Conservation (phyloP, 1,140 invertebrate genomes). For the Elysia chlorotica region DNA sequence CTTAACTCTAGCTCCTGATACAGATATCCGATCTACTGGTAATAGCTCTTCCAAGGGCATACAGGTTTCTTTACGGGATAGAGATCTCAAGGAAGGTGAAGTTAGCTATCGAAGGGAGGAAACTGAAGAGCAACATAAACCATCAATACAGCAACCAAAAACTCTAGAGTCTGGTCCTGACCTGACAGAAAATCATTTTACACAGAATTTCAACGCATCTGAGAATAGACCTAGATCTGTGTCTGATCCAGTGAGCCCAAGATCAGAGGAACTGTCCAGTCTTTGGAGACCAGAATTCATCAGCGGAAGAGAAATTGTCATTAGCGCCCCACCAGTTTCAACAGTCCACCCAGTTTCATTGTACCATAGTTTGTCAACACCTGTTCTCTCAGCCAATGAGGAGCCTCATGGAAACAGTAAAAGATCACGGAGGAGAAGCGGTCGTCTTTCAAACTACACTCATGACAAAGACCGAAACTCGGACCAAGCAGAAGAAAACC, state of each 20-base stretch:
- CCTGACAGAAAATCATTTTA: too few species aligned
- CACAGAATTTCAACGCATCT: too few species aligned
- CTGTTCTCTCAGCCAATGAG: neutral
- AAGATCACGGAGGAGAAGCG: neutral
- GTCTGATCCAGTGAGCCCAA: too few species aligned
- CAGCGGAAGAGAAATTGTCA: too few species aligned
- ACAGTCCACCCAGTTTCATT: too few species aligned
- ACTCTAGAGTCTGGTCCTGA: neutral
- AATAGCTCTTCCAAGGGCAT: neutral
- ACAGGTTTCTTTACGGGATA: neutral
- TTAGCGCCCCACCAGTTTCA: too few species aligned
- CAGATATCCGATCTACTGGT: neutral
- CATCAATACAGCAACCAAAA: neutral
- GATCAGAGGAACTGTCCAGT: too few species aligned
- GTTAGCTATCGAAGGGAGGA: constrained; percentile 22
- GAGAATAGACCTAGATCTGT: too few species aligned
- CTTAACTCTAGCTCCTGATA: neutral
- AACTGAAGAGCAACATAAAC: neutral
- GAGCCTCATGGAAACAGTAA: neutral
- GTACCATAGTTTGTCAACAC: too few species aligned
- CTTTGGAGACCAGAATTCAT: too few species aligned
- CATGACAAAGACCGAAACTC: too few species aligned
- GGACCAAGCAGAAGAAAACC: neutral
- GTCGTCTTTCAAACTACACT: too few species aligned
- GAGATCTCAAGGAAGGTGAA: constrained; percentile 14